Percentiles rank a stretch among this genome's conserved stretches.
These are phyloP conservation scores for Urocolius indicus DNA, from an alignment of 2,113 vertebrate genomes.

Conservation along the genomic window DNA sequence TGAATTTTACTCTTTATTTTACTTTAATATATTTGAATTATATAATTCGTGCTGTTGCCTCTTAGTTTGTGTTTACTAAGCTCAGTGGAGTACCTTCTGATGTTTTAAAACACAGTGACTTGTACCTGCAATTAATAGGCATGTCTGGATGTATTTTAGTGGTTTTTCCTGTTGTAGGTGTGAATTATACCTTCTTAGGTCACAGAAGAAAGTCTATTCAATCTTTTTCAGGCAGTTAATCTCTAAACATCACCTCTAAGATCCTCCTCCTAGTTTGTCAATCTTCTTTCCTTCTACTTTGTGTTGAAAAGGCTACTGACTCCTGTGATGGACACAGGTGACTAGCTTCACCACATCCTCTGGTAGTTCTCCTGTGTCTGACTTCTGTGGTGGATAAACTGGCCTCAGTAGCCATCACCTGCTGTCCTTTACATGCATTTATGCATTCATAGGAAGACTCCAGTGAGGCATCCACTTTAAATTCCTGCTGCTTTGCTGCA, in stretches of 20 bases:
- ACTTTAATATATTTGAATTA: background rate
- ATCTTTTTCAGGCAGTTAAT: background rate
- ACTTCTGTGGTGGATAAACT: background rate
- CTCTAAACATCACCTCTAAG: background rate
- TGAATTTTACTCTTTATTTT: conserved; percentile 8
- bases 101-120: conserved; percentile 5
- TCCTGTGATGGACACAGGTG: background rate
- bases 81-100: background rate
- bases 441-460: background rate
- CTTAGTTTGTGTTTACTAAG: background rate
- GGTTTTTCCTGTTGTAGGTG: background rate
- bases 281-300: background rate
- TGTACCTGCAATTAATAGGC: background rate
- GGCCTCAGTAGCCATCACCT: background rate
- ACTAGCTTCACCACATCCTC: background rate
- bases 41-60: background rate
- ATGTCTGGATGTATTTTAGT: background rate
- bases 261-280: background rate
- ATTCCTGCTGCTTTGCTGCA: background rate
- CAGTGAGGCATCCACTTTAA: background rate
- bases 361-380: background rate
- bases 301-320: background rate
- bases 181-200: background rate
- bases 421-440: background rate
- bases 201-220: background rate